These are phyloP conservation scores for Anarsia innoxiella DNA, from an alignment of 2,888 invertebrate species.

Conservation along the genomic window DNA sequence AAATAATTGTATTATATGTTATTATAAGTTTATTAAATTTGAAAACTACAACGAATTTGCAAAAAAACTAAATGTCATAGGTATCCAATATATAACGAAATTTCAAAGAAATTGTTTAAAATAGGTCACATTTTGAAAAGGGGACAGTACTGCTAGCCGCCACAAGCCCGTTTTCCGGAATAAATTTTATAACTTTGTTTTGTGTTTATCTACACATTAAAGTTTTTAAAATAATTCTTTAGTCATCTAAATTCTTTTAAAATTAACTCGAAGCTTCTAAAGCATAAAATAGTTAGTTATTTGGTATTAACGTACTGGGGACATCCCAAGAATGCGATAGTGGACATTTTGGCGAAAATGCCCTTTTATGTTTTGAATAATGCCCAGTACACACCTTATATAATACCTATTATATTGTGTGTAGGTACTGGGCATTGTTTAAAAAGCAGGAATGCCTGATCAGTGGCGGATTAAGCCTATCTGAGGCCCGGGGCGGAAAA, in stretches of 20 bases:
- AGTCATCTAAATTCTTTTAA: neutral
- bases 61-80: neutral
- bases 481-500: too few relatives aligned
- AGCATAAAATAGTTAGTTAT: neutral
- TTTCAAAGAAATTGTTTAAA: neutral
- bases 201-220: neutral
- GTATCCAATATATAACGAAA: neutral
- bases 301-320: neutral
- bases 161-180: neutral
- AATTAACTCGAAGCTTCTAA: neutral
- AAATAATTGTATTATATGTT: neutral
- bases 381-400: too few relatives aligned
- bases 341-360: neutral
- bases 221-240: neutral
- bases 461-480: too few relatives aligned
- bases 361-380: too few relatives aligned
- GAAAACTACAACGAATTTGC: neutral
- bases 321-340: neutral
- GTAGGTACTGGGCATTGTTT: too few relatives aligned
- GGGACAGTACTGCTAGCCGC: neutral
- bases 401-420: too few relatives aligned
- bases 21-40: neutral
- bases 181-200: neutral
- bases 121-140: neutral
- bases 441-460: too few relatives aligned